Conservation (phyloP, 2,797 vertebrate genomes). For the Pelochelys cantorii region DNA sequence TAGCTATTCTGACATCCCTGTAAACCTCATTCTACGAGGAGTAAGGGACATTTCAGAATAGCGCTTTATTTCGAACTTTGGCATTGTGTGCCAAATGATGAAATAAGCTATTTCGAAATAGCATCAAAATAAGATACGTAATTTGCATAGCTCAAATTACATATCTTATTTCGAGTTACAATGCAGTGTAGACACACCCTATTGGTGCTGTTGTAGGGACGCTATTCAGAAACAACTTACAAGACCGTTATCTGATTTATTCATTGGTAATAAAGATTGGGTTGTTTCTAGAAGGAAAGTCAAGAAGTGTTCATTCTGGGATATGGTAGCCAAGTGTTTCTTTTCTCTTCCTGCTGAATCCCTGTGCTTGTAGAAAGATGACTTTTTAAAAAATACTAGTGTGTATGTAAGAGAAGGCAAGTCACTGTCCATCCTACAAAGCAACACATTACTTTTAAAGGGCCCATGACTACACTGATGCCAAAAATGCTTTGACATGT, state of each 20-base stretch:
- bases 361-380: neutral
- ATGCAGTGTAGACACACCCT: too few relatives aligned
- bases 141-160: too few relatives aligned
- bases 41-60: too few relatives aligned
- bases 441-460: neutral
- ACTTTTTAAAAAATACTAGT: neutral
- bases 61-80: too few relatives aligned
- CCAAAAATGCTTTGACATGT: neutral
- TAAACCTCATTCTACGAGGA: too few relatives aligned
- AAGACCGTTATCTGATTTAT: conserved; percentile 18
- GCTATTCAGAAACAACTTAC: conserved; percentile 36
- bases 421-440: neutral
- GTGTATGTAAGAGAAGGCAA: neutral
- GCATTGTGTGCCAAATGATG: too few relatives aligned
- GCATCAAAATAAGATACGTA: too few relatives aligned
- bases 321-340: rapidly evolving
- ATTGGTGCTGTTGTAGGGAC: neutral
- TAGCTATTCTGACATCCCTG: too few relatives aligned
- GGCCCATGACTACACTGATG: neutral
- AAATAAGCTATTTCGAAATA: too few relatives aligned
- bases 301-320: neutral
- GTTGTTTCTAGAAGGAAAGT: neutral
- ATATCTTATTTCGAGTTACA: too few relatives aligned
- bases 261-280: neutral
- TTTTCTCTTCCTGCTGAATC: neutral